Evolutionary conservation across 2,888 invertebrate genomes (phyloP), one percentile per base, ranked within the genome.

Genomic region (Suillia variegata): DNA sequence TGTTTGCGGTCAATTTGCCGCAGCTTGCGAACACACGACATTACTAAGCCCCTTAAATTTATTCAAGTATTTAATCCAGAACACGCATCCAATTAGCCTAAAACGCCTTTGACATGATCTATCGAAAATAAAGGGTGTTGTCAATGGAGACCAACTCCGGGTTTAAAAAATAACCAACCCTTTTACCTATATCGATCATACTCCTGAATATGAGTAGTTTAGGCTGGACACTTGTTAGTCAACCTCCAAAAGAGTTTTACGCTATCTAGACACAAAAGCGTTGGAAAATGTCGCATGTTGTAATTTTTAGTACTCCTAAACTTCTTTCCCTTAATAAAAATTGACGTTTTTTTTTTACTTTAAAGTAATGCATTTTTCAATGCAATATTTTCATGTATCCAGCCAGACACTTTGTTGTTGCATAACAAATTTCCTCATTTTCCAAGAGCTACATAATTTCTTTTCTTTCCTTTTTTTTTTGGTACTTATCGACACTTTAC

Each of bases 61-160:
- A 59, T 17, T n/a, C 15, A 21, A n/a, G 21, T 18, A 8, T 20
- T 22, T 66, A 66, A 68, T 62, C 64, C 60, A 18, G 59, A 59
- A 60, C 66, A 65, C 62, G 61, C 66, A 65, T 63, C 67, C 65
- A 67, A 69, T 69, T 67, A 69, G 61, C 17, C 54, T 50, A 17
- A 17, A 64, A 56, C n/a, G n/a, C n/a, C n/a, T n/a, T 17, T 42
- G 21, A 33, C 31, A 13, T 15, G 10, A 17, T 42, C 45, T 18
- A 45, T 20, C 38, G 38, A 4, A 17, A 45, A n/a, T n/a, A 15
- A 31, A 51, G 58, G 61, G 57, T 34, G 61, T 66, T 61, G 51
- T 62, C 42, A 49, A 10, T 50, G 49, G 59, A 18, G 34, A 18
- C 45, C 17, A 20, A 45, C 6, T 26, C 26, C 10, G 26, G n/a